phyloP scores from a whole-genome alignment of 2,888 invertebrate species.

The Podotricha telesiphe region DNA sequence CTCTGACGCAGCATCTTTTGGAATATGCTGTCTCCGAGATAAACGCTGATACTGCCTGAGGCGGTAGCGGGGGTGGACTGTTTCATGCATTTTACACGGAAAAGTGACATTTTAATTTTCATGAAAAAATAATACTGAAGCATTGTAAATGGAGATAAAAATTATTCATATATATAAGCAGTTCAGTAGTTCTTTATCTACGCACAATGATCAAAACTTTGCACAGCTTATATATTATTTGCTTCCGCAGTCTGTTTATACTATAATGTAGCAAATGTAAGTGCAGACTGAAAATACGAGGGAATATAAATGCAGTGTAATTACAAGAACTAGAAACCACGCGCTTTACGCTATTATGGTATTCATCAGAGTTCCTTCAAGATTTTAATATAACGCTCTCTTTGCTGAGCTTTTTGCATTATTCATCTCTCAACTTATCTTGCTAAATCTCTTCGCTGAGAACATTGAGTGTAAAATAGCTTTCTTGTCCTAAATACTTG shows the following conservation, averaged over 20 bases:
- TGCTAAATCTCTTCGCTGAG: background rate
- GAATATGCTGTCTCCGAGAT: background rate
- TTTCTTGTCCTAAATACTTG: background rate
- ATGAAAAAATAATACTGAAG: too few species aligned
- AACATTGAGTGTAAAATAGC: background rate
- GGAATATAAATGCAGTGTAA: background rate
- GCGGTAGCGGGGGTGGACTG: background rate
- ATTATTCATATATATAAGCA: too few species aligned
- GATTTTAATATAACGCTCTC: constrained; percentile 6
- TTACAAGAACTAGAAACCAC: background rate
- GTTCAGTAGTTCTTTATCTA: too few species aligned
- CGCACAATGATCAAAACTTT: too few species aligned
- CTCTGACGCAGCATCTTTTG: background rate
- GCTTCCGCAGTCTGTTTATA: background rate
- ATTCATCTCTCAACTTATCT: background rate
- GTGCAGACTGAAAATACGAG: background rate
- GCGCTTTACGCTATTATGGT: background rate
- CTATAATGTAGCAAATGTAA: background rate
- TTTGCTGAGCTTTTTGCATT: background rate
- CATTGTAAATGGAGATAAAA: too few species aligned
- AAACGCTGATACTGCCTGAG: background rate
- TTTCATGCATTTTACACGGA: too few species aligned
- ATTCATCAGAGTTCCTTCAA: background rate
- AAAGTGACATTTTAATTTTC: too few species aligned
- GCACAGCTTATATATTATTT: background rate